Evolutionary conservation across 2,797 vertebrate genomes (phyloP), one percentile per base, ranked within the genome.

Genomic region (Brachyrhaphis roseni): DNA sequence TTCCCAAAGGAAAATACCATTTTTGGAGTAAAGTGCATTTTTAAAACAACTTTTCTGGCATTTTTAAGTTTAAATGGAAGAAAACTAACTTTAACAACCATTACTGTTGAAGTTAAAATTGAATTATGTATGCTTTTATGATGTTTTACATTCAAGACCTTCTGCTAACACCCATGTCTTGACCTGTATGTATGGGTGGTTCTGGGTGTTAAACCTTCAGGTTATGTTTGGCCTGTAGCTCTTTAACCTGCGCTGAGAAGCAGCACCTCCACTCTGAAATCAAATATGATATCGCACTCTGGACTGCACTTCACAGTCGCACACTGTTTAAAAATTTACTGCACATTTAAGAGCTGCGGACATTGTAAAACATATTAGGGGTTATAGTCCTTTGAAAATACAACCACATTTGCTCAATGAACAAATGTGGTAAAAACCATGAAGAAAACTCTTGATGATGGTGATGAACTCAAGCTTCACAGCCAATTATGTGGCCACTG

Each of bases 391-490:
- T 71, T 72, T 18, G 47, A 62, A 68, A 78, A 76, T 23, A 70
- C 59, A 70, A 51, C 43, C 20, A 31, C 51, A 64, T 78, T 76
- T 80, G 28, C 76, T 49, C 81, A 77, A 71, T 70, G 80, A 84
- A 84, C 53, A 76, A 39, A 84, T 28, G 75, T 84, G 82, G 75
- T 88, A 47, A 59, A 84, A 74, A 77, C 73, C 76, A 57, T 31
- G 79, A 80, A 83, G 88, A 82, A 82, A 86, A 72, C 71, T 86
- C 87, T 43, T 64, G 47, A 81, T 87, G 84, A 92, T 85, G 82
- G 86, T 76, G 81, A 96, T 68, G 95, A 96, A 95, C 96, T 96
- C 88, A 55, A 78, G 71, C 79, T 92, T 84, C 83, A 77, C 78
- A 91, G 87, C 46, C 81, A 87, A 86, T 91, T 87, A 87, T 93